phyloP scores from a whole-genome alignment of 2,113 vertebrate genomes.

The Protobothrops mucrosquamatus region DNA sequence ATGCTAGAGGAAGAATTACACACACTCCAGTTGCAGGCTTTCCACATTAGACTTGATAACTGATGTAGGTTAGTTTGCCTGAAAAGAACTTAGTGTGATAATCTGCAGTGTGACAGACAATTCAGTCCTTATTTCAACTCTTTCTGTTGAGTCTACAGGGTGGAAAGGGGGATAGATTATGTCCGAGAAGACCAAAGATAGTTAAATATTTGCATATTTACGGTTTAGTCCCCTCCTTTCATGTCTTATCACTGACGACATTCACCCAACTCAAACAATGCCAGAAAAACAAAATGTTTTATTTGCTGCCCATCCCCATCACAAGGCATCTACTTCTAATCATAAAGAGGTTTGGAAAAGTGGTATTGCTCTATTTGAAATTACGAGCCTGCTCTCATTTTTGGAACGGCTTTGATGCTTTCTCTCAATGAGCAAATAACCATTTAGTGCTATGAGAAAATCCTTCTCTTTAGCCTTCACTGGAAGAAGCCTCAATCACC shows the following conservation, averaged over 20 bases:
- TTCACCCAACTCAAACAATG: background rate
- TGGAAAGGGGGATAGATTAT: background rate
- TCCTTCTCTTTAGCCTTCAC: background rate
- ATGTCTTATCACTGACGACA: background rate
- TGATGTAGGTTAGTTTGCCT: background rate
- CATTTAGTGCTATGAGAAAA: background rate
- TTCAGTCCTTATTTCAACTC: background rate
- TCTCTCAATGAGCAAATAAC: background rate
- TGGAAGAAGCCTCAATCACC: background rate
- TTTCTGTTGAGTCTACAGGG: background rate
- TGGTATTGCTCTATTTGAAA: background rate
- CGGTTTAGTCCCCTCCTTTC: background rate
- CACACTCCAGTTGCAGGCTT: background rate
- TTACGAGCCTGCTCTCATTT: background rate
- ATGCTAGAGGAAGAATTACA: background rate
- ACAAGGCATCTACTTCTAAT: background rate
- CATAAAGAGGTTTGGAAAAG: background rate
- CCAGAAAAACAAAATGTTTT: background rate
- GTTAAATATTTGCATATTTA: background rate
- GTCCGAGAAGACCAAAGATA: background rate
- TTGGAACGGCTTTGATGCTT: background rate
- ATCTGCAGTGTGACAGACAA: background rate
- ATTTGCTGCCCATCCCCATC: background rate
- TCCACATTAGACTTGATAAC: background rate
- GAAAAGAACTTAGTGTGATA: background rate